phyloP scores from a whole-genome alignment of 2,888 invertebrate species.

The Macrosoma leucophasiata region DNA sequence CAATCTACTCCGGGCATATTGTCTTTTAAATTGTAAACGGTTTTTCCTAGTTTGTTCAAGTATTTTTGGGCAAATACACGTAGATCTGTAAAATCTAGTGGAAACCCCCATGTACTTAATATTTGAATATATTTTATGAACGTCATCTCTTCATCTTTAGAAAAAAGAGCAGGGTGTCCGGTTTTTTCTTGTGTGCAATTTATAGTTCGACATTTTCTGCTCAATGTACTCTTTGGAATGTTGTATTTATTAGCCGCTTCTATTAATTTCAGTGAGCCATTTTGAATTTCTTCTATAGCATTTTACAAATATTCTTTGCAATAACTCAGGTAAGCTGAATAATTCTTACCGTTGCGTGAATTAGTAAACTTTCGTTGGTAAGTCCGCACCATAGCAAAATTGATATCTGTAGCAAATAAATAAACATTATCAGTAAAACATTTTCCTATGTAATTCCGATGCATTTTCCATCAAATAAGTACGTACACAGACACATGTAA shows the following conservation, averaged over 20 bases:
- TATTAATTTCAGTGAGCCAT: conserved; percentile 5
- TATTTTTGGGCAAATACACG: conserved; percentile 19
- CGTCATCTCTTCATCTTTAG: conserved; percentile 13
- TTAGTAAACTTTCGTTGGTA: conserved; percentile 6
- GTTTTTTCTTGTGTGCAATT: conserved; percentile 20
- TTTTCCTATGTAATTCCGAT: neutral
- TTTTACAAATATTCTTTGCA: conserved; percentile 9
- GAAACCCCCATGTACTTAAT: conserved; percentile 19
- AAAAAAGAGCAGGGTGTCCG: conserved; percentile 19
- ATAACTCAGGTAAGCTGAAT: conserved; percentile 7
- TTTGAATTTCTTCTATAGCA: conserved; percentile 10
- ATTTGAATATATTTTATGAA: conserved; percentile 10
- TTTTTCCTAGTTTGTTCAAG: conserved; percentile 20
- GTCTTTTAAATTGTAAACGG: conserved; percentile 12
- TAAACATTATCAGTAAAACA: conserved; percentile 4
- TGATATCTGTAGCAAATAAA: conserved; percentile 8
- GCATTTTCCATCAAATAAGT: no score
- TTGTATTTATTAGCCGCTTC: conserved; percentile 13
- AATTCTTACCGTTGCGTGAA: conserved; percentile 3
- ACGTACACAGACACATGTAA: no score
- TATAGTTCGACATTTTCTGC: conserved; percentile 15
- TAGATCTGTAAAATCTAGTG: conserved; percentile 16
- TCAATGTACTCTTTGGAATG: conserved; percentile 17
- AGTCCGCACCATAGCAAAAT: conserved; percentile 7
- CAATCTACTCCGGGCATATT: conserved; percentile 20